Conservation (phyloP, 2,797 vertebrate species). For the Pipistrellus kuhlii region DNA sequence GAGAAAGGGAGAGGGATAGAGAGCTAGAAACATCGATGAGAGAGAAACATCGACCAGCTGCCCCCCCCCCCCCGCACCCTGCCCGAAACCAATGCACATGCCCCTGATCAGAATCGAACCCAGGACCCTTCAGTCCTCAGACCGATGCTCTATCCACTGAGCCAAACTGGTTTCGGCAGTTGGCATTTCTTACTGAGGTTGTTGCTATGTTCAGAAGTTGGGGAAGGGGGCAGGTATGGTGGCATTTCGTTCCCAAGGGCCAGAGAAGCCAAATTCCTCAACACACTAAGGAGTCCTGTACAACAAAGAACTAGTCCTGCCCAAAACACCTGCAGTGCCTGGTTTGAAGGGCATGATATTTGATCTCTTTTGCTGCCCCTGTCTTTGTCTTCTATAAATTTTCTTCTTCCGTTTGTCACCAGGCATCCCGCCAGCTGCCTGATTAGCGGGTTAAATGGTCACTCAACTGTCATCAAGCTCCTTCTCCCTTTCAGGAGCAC, state of each 20-base stretch:
- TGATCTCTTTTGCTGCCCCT: slow-evolving; percentile 5
- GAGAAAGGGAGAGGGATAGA: no score
- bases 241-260: neutral
- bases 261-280: neutral
- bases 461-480: slow-evolving; percentile 69
- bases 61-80: no score
- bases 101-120: no score
- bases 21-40: no score
- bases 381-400: slow-evolving; percentile 49
- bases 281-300: neutral
- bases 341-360: neutral
- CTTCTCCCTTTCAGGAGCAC: slow-evolving; percentile 62
- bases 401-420: slow-evolving; percentile 61
- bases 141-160: no score
- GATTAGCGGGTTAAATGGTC: slow-evolving; percentile 76
- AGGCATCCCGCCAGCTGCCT: slow-evolving; percentile 68
- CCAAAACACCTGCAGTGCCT: neutral
- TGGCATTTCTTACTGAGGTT: neutral
- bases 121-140: no score
- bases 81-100: no score
- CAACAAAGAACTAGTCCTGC: neutral
- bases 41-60: no score
- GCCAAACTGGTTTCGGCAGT: neutral
- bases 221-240: neutral
- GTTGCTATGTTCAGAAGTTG: neutral